Evolutionary conservation across 64 coral and sea anemone genomes (phyloP), one percentile per base, ranked within the genome.

Genomic region (Montipora cactus): DNA sequence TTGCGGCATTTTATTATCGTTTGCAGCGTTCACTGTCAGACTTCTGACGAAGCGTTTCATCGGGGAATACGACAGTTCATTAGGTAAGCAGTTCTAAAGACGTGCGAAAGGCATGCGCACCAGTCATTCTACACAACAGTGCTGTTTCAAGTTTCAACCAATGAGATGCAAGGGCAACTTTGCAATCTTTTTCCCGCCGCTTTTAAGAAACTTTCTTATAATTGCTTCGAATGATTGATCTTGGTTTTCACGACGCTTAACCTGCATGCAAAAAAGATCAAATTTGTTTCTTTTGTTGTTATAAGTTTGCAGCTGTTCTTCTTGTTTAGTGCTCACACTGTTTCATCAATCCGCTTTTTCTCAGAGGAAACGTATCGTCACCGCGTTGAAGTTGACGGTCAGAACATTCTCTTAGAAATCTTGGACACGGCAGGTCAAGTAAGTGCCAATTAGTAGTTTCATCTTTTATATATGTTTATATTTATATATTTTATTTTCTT

Each of bases 321-420:
- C 64, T 68, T 68, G 14, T 68, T 68, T 18, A 4, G 19, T 19
- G 4, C 4, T 71, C 21, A 15, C 0, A 0, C 21, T 71, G 4
- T 25, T 8, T 84, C 57, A 52, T 84, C 3, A 18, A 4, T 15
- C 25, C 49, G 67, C 23, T 53, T 91, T 44, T 62, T 74, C 19
- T 58, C 66, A 95, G 94, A 95, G 59, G 89, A 89, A 91, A 95
- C 94, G 44, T 91, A 95, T 71, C 89, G 90, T 69, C 89, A 91
- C 58, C 80, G 90, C 9, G 89, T 95, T 23, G 94, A 91, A 83
- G 71, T 87, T 19, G 94, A 95, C 25, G 90, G 90, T 19, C 88
- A 95, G 58, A 73, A 87, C 14, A 75, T 95, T 87, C 58, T 91
- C 5, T 73, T 95, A 68, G 94, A 95, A 20, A 91, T 95, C 21